Evolutionary conservation across 1,140 invertebrate genomes (phyloP), one percentile per base, ranked within the genome.

Genomic region (Drosophila neocordata): DNA sequence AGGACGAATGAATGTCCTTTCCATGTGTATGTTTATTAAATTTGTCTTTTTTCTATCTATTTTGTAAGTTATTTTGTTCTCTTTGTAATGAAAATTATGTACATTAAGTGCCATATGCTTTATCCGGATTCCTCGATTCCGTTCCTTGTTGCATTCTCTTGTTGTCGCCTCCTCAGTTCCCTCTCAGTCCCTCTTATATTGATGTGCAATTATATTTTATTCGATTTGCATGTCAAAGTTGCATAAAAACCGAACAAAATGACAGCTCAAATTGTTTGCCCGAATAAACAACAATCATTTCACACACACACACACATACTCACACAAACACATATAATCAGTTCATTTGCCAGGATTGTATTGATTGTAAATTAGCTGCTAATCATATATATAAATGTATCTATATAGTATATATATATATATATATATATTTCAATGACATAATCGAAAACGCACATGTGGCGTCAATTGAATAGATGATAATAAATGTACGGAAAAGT

Each of bases 211-310:
- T 76, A 76, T 76, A 75, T 75, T 74, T 68, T 75, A 67, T 67
- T 74, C 65, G 70, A 65, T 77, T 79, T 85, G 82, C 82, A 85
- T 85, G 82, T 85, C 72, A 82, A 67, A 64, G 51, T 64, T 87
- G 82, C 77, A 84, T 84, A 85, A 84, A 34, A 31, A 57, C 20
- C 22, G 20, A 13, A n/a, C 20, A 62, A 75, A 84, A 76, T 76
- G 73, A 76, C 76, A 83, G 79, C 56, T 69, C 22, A 61, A 63
- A 61, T 80, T 81, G 82, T 84, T 84, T 85, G 81, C 75, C 62
- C 71, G 75, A 80, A 73, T 74, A 84, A 84, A 84, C 81, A 84
- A 81, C 41, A 48, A 48, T 48, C 41, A 48, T 48, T n/a, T 48
- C 15, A 20, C 41, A 48, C 41, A 48, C 15, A 48, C 8, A 48